Conservation (phyloP, 2,113 vertebrate genomes). For the Nerophis lumbriciformis region DNA sequence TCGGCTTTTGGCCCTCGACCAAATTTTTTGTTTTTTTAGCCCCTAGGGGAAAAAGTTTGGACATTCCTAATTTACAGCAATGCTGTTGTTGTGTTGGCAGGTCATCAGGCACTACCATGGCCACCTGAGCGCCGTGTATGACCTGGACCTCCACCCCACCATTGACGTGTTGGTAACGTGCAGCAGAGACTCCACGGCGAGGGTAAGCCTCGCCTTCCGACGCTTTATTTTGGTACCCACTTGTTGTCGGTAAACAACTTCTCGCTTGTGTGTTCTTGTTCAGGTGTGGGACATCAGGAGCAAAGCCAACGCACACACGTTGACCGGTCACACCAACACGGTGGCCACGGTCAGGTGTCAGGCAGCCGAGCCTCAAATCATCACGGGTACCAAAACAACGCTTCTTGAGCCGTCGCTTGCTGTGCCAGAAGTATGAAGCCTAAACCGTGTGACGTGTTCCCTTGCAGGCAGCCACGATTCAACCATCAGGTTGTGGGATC, state of each 20-base stretch:
- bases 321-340: constrained; percentile 93
- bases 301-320: constrained; percentile 93
- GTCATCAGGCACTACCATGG: constrained; percentile 98
- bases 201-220: constrained; percentile 65
- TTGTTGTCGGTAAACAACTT: too few species aligned
- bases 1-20: too few species aligned
- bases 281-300: constrained; percentile 97
- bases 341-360: constrained; percentile 96
- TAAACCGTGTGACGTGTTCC: too few species aligned
- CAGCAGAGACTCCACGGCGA: constrained; percentile 92
- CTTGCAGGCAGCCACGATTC: constrained; percentile 91
- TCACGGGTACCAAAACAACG: constrained; percentile 77
- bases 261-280: not conserved
- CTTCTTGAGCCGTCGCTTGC: not conserved
- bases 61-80: too few species aligned
- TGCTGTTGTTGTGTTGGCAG: constrained; percentile 54
- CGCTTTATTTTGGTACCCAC: not conserved
- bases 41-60: too few species aligned
- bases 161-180: constrained; percentile 95
- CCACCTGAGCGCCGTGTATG: constrained; percentile 94
- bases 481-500: constrained; percentile 94
- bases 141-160: constrained; percentile 90
- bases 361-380: constrained; percentile 90
- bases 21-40: too few species aligned
- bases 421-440: not conserved